Percentiles rank a stretch among this genome's conserved stretches.
These are phyloP conservation scores for Sclerodermus sp. DNA, from an alignment of 2,888 invertebrate species.

Conservation along the genomic window DNA sequence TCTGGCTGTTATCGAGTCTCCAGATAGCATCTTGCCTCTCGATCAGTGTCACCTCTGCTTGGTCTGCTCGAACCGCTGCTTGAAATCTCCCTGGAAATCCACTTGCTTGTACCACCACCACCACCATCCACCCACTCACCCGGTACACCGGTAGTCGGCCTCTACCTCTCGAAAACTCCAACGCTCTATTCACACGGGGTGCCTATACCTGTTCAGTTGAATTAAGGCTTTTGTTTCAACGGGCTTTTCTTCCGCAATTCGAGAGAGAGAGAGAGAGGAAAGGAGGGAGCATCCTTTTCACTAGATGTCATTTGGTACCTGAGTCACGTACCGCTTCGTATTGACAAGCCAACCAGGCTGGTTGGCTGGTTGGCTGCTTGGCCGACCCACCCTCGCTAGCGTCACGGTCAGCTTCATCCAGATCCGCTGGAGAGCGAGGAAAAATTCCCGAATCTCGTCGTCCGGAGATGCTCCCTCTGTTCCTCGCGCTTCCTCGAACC, in stretches of 20 bases:
- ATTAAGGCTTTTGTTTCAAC: too few species aligned
- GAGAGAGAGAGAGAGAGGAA: background rate
- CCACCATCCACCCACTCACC: too few species aligned
- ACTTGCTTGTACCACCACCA: background rate
- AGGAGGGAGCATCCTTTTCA: background rate
- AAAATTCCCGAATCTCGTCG: background rate
- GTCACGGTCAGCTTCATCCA: constrained; percentile 25
- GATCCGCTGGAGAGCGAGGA: constrained; percentile 5
- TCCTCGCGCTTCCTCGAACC: background rate
- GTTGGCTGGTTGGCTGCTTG: too few species aligned
- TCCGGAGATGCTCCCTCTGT: background rate
- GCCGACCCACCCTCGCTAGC: constrained; percentile 24
- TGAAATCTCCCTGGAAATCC: too few species aligned
- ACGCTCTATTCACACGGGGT: too few species aligned
- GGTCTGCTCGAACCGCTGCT: too few species aligned
- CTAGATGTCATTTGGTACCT: constrained; percentile 48
- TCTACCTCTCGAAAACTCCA: too few species aligned
- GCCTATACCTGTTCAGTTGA: too few species aligned
- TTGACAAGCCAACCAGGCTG: constrained; percentile 50
- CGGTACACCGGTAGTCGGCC: too few species aligned
- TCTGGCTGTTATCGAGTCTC: constrained; percentile 44
- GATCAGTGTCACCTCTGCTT: constrained; percentile 48
- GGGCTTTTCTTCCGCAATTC: background rate
- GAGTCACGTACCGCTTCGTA: constrained; percentile 53
- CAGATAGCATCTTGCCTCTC: constrained; percentile 47